Evolutionary conservation across 2,888 invertebrate genomes (phyloP).

Genomic region (Drosophila yooni): DNA sequence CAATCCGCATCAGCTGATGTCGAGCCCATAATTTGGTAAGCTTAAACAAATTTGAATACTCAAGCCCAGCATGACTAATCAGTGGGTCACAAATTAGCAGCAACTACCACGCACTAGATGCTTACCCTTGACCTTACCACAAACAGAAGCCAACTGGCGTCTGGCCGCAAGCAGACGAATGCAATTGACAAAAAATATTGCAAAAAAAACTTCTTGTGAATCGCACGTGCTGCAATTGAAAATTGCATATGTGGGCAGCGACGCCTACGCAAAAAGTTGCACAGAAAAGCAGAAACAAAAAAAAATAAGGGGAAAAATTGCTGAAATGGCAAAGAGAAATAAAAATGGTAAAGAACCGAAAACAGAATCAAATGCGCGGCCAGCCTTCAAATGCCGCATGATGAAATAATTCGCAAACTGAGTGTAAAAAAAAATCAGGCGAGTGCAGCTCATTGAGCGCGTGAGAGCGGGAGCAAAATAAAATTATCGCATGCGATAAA

Average conservation of each 20-base stretch:
- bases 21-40: not conserved
- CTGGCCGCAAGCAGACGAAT: slow-evolving; percentile 10
- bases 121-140: slow-evolving; percentile 64
- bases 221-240: slow-evolving; percentile 65
- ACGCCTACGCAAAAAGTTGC: slow-evolving; percentile 55
- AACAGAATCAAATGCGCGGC: slow-evolving; percentile 46
- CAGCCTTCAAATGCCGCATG: slow-evolving; percentile 61
- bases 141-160: slow-evolving; percentile 12
- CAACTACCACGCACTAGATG: slow-evolving; percentile 12
- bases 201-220: slow-evolving; percentile 18
- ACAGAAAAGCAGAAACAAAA: slow-evolving; percentile 22
- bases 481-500: slow-evolving; percentile 67
- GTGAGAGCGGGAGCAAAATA: not conserved
- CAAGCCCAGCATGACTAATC: slow-evolving; percentile 30
- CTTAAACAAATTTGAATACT: not conserved
- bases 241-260: slow-evolving; percentile 9
- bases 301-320: slow-evolving; percentile 26
- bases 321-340: slow-evolving; percentile 47
- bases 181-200: slow-evolving; percentile 11
- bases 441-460: slow-evolving; percentile 34
- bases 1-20: not conserved
- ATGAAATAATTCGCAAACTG: slow-evolving; percentile 30
- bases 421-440: slow-evolving; percentile 16
- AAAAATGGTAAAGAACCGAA: not conserved
- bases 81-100: slow-evolving; percentile 8